A percentile compares a stretch with the other conserved stretches of the same genome.
phyloP scores from a whole-genome alignment of 2,888 invertebrate species.

The Gryllus longicercus region DNA sequence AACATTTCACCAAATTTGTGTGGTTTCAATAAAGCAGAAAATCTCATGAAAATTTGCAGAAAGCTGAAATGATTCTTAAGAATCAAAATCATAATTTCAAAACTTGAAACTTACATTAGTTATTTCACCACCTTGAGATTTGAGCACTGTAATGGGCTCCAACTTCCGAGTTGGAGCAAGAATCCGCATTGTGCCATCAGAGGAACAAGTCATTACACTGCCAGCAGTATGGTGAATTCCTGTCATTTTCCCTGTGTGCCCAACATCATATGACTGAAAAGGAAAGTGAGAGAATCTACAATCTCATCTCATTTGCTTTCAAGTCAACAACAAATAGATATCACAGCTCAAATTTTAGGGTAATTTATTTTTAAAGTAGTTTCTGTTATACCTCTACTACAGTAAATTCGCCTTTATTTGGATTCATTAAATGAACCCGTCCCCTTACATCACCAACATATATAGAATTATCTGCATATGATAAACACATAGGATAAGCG shows the following conservation, averaged over 20 bases:
- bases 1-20: no score
- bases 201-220: constrained; percentile 46
- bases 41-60: neutral
- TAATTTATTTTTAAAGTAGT: neutral
- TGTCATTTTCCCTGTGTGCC: constrained; percentile 44
- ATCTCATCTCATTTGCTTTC: no score
- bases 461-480: constrained; percentile 33
- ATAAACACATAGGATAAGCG: constrained; percentile 34
- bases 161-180: constrained; percentile 45
- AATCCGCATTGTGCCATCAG: constrained; percentile 45
- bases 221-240: constrained; percentile 44
- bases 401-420: constrained; percentile 29
- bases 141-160: constrained; percentile 22
- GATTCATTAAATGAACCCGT: constrained; percentile 35
- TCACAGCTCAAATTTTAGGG: neutral
- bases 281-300: neutral
- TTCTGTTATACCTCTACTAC: constrained; percentile 28
- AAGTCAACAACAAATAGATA: no score
- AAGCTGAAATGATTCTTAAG: neutral
- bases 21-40: neutral
- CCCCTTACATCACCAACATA: constrained; percentile 38
- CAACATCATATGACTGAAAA: constrained; percentile 32
- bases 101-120: constrained; percentile 32
- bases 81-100: neutral
- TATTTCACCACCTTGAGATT: constrained; percentile 31